A percentile compares a stretch with the other conserved stretches of the same genome.
Conservation (phyloP, 2,797 vertebrate species). For the Oryzias sinensis region DNA sequence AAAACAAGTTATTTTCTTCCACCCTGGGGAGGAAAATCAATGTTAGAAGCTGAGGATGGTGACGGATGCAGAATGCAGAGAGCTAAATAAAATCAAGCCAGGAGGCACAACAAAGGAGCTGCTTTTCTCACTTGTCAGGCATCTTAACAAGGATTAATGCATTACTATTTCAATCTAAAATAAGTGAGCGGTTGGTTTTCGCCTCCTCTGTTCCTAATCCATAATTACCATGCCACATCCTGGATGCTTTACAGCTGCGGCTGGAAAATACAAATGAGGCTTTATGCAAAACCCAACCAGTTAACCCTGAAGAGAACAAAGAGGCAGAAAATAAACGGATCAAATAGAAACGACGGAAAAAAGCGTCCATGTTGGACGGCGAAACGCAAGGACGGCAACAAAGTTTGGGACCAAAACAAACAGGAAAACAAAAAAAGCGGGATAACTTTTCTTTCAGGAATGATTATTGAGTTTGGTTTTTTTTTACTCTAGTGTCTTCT, state of each 20-base stretch:
- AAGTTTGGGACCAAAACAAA: too few species aligned
- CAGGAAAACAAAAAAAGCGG: too few species aligned
- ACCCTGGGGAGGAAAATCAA: slow-evolving; percentile 41
- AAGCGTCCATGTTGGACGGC: too few species aligned
- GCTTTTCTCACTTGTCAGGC: slow-evolving; percentile 30
- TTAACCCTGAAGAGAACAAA: too few species aligned
- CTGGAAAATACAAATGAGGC: slow-evolving; percentile 66
- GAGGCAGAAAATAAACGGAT: too few species aligned
- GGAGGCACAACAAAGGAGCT: slow-evolving; percentile 2
- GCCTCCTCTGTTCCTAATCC: slow-evolving; percentile 31
- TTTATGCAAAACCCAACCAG: slow-evolving; percentile 11
- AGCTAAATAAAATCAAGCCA: background rate
- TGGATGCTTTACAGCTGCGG: slow-evolving; percentile 37
- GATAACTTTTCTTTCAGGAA: too few species aligned
- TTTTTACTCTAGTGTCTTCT: too few species aligned
- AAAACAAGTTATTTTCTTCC: slow-evolving; percentile 10
- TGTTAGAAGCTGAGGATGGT: slow-evolving; percentile 29
- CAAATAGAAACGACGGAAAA: too few species aligned
- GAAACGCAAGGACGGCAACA: too few species aligned
- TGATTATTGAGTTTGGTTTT: too few species aligned
- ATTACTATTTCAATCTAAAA: slow-evolving; percentile 61
- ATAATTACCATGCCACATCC: slow-evolving; percentile 64
- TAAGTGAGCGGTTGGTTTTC: slow-evolving; percentile 34
- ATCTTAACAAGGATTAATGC: slow-evolving; percentile 64
- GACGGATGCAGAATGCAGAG: slow-evolving; percentile 26